Percentiles rank a stretch among this genome's conserved stretches.
phyloP scores from a whole-genome alignment of 92 coral and sea anemone genomes.

The Epizoanthus rinbou region DNA sequence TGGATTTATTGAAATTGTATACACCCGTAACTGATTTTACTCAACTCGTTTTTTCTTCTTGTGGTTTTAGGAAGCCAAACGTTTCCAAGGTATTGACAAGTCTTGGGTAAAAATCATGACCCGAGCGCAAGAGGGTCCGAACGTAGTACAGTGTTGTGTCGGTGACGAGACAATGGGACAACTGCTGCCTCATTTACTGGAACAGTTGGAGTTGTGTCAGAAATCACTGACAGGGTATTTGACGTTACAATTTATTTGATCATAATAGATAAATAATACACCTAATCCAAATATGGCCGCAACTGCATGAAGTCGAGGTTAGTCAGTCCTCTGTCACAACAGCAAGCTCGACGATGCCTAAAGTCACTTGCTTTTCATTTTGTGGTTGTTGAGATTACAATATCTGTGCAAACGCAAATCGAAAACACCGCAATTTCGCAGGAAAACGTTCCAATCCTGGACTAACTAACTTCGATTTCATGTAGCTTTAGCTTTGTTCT shows the following conservation, averaged over 20 bases:
- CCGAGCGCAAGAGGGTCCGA: slow-evolving; percentile 90
- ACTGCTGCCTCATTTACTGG: slow-evolving; percentile 80
- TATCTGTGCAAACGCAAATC: too few relatives aligned
- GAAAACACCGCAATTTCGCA: too few relatives aligned
- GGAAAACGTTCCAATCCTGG: too few relatives aligned
- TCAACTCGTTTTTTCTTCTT: not conserved
- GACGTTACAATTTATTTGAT: not conserved
- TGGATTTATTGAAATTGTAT: too few relatives aligned
- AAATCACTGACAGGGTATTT: slow-evolving; percentile 87
- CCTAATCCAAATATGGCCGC: too few relatives aligned
- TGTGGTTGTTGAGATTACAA: too few relatives aligned
- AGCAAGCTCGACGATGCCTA: too few relatives aligned
- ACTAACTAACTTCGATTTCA: too few relatives aligned
- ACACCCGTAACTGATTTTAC: not conserved
- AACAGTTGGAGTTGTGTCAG: slow-evolving; percentile 86
- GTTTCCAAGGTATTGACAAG: slow-evolving; percentile 87
- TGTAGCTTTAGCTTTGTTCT: too few relatives aligned
- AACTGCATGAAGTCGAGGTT: not conserved
- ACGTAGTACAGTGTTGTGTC: slow-evolving; percentile 83
- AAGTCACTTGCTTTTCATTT: too few relatives aligned
- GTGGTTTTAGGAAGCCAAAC: slow-evolving; percentile 79
- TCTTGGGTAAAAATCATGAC: slow-evolving; percentile 94
- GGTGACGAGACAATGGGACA: slow-evolving; percentile 93
- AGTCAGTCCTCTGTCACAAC: too few relatives aligned
- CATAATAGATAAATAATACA: not conserved